Conservation (phyloP, 2,113 vertebrate species). For the Anolis carolinensis region DNA sequence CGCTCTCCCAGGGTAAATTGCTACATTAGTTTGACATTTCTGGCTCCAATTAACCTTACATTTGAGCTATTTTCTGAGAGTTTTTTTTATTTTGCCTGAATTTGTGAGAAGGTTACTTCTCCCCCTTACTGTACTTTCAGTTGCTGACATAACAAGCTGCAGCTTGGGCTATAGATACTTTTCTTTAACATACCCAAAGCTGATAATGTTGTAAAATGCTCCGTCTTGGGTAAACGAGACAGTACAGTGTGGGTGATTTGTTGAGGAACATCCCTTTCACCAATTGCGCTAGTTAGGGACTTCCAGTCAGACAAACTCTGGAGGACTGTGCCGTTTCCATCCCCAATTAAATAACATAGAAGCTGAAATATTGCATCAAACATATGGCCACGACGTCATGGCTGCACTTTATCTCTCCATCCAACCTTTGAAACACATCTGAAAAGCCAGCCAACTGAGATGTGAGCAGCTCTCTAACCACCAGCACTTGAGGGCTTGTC, state of each 20-base stretch:
- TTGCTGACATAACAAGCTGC: constrained; percentile 64
- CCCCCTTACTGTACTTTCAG: constrained; percentile 63
- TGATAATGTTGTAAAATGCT: constrained; percentile 31
- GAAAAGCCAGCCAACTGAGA: too few species aligned
- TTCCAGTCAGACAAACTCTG: not conserved
- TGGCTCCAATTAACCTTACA: constrained; percentile 91
- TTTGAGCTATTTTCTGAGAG: constrained; percentile 81
- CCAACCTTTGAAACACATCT: too few species aligned
- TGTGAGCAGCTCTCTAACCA: too few species aligned
- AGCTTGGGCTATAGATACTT: constrained; percentile 54
- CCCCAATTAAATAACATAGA: too few species aligned
- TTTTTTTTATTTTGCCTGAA: constrained; percentile 46
- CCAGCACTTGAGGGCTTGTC: too few species aligned
- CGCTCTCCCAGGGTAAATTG: constrained; percentile 84
- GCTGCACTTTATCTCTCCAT: too few species aligned
- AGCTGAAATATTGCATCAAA: too few species aligned
- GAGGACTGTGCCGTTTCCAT: not conserved
- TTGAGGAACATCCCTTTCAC: not conserved
- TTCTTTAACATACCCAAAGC: constrained; percentile 18
- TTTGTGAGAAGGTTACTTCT: constrained; percentile 77
- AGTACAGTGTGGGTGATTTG: not conserved
- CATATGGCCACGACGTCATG: too few species aligned
- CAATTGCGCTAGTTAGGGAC: not conserved
- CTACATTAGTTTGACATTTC: constrained; percentile 89
- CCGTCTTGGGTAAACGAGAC: not conserved